phyloP scores from a whole-genome alignment of 2,797 vertebrate species.

The Ambastaia sidthimunki region DNA sequence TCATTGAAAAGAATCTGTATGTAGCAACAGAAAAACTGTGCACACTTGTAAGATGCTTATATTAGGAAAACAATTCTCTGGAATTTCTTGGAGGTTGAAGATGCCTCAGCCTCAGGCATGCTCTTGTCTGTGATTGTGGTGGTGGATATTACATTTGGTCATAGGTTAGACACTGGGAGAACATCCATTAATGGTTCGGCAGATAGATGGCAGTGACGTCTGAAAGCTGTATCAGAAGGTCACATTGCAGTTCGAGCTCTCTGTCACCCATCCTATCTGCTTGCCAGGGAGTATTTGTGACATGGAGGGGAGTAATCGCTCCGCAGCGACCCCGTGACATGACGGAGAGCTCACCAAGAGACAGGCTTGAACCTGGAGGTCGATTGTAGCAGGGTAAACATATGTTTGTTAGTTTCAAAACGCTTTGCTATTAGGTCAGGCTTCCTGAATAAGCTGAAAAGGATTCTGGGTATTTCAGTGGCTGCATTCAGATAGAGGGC shows the following conservation, averaged over 20 bases:
- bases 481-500: neutral
- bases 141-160: constrained; percentile 52
- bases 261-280: constrained; percentile 31
- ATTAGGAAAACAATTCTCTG: neutral
- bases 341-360: constrained; percentile 32
- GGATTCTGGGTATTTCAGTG: neutral
- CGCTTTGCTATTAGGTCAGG: constrained; percentile 7
- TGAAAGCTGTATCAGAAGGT: constrained; percentile 49
- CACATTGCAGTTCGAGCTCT: constrained; percentile 42
- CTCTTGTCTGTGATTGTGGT: constrained; percentile 40
- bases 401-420: constrained; percentile 36
- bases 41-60: neutral
- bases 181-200: constrained; percentile 56
- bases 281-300: constrained; percentile 49
- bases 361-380: constrained; percentile 45
- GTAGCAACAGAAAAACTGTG: neutral
- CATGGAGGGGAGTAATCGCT: constrained; percentile 45
- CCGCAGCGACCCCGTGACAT: constrained; percentile 31
- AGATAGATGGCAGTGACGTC: constrained; percentile 56
- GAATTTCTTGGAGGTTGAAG: neutral
- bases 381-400: constrained; percentile 33
- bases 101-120: constrained; percentile 1
- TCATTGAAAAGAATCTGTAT: neutral
- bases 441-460: constrained; percentile 1
- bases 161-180: constrained; percentile 54